Percentiles rank a stretch among this genome's conserved stretches.
phyloP scores from a whole-genome alignment of 2,888 invertebrate species.

The Leptura quadrifasciata region DNA sequence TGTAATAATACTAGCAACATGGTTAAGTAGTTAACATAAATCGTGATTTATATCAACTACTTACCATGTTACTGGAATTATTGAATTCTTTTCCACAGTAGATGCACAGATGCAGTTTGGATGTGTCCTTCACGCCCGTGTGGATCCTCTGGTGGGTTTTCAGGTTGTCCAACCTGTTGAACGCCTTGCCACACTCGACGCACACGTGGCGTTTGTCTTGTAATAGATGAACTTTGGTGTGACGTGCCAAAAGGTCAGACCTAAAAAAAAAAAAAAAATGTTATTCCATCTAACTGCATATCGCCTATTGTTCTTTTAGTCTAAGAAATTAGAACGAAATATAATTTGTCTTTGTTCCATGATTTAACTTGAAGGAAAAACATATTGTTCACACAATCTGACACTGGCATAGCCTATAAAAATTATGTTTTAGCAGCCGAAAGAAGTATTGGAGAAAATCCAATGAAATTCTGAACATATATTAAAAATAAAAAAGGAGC shows the following conservation, averaged over 20 bases:
- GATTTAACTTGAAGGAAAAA: too few relatives aligned
- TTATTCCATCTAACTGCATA: too few relatives aligned
- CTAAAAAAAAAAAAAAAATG: constrained; percentile 70
- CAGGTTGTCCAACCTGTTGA: constrained; percentile 75
- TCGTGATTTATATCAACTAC: constrained; percentile 54
- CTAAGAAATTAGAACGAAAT: too few relatives aligned
- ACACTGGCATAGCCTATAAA: too few relatives aligned
- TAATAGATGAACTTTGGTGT: constrained; percentile 78
- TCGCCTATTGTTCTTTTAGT: too few relatives aligned
- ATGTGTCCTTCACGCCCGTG: constrained; percentile 70
- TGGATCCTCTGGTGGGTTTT: constrained; percentile 72
- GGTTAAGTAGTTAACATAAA: constrained; percentile 55
- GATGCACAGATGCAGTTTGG: constrained; percentile 72
- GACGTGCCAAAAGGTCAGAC: constrained; percentile 80
- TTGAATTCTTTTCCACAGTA: constrained; percentile 74
- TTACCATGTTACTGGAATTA: constrained; percentile 74
- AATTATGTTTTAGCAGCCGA: too few relatives aligned
- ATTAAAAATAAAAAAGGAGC: too few relatives aligned
- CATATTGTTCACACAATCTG: too few relatives aligned
- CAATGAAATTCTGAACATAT: too few relatives aligned
- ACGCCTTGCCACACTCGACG: constrained; percentile 79
- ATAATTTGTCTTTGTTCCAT: too few relatives aligned
- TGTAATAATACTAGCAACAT: constrained; percentile 54
- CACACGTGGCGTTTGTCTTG: constrained; percentile 76
- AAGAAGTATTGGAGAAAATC: too few relatives aligned